These are phyloP conservation scores for Eretmochelys imbricata DNA, from an alignment of 2,113 vertebrate genomes.

Conservation along the genomic window DNA sequence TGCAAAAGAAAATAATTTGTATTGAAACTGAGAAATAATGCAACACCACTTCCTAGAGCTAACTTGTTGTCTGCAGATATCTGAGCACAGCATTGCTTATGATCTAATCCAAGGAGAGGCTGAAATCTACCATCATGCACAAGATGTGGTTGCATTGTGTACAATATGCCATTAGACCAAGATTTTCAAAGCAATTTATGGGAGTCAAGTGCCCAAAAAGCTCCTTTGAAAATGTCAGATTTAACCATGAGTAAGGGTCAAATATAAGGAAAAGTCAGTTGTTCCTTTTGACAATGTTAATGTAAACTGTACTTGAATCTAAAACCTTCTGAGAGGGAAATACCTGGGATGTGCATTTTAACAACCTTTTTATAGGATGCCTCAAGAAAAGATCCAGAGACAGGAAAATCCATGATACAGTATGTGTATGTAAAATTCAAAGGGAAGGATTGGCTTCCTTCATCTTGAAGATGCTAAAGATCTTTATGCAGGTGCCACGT, in stretches of 20 bases:
- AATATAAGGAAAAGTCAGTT: background rate
- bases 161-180: background rate
- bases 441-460: background rate
- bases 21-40: background rate
- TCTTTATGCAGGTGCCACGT: background rate
- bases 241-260: background rate
- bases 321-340: background rate
- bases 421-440: background rate
- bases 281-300: background rate
- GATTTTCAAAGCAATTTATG: background rate
- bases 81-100: background rate
- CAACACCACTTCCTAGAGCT: background rate
- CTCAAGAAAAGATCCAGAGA: background rate
- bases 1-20: background rate
- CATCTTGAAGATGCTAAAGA: background rate
- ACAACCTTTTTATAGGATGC: background rate
- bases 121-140: background rate
- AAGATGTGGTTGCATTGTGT: background rate
- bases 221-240: background rate
- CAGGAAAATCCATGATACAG: slow-evolving; percentile 4
- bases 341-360: background rate
- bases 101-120: background rate
- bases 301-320: background rate
- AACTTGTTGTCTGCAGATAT: slow-evolving; percentile 5
- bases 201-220: background rate